Percentiles rank a stretch among this genome's conserved stretches.
Conservation (phyloP, 2,888 invertebrate species). For the Dryobotodes eremita region DNA sequence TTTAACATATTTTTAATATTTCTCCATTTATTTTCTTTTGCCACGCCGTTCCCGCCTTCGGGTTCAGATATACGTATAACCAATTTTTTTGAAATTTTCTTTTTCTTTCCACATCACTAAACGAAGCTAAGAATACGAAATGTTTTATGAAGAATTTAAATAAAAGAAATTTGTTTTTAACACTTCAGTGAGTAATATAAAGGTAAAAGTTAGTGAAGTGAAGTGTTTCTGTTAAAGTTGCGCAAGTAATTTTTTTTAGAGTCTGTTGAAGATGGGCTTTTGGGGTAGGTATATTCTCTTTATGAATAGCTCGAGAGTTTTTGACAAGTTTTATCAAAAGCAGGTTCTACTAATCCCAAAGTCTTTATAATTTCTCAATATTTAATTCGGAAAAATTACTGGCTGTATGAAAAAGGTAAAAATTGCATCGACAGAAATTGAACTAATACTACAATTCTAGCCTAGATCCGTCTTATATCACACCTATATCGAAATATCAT, state of each 20-base stretch:
- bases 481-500: constrained; percentile 22
- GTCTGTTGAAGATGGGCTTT: neutral
- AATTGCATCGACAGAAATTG: neutral
- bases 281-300: neutral
- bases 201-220: neutral
- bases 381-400: neutral
- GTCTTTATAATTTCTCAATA: neutral
- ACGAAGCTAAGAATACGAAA: constrained; percentile 18
- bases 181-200: constrained; percentile 25
- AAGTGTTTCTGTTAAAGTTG: constrained; percentile 2
- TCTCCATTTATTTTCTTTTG: neutral
- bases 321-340: neutral
- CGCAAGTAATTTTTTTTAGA: constrained; percentile 7
- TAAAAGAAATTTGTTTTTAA: constrained; percentile 39
- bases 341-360: neutral
- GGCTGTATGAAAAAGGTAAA: neutral
- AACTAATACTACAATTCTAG: neutral
- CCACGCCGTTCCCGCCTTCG: neutral
- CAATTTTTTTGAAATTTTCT: neutral
- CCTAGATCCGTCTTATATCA: neutral
- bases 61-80: neutral
- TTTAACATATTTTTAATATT: constrained; percentile 14
- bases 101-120: constrained; percentile 35
- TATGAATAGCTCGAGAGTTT: neutral
- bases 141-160: constrained; percentile 39